phyloP scores from a whole-genome alignment of 1,140 invertebrate genomes.

The Bombus picipes region DNA sequence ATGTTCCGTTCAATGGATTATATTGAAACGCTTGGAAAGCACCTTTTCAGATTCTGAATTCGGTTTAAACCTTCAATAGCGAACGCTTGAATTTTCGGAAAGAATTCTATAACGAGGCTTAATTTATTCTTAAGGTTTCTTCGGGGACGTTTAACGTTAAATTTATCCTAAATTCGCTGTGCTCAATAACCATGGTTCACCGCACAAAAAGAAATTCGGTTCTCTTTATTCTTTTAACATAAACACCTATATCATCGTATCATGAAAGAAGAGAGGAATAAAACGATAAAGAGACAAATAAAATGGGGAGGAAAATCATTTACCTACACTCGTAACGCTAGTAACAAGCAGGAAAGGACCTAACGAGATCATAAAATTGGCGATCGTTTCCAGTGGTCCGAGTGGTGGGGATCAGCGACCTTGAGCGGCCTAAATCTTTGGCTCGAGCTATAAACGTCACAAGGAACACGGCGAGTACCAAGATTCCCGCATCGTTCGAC shows the following conservation, averaged over 20 bases:
- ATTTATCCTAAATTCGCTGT: background rate
- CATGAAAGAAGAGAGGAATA: background rate
- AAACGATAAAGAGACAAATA: background rate
- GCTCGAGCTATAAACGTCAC: background rate
- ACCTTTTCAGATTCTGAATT: background rate
- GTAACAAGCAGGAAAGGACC: background rate
- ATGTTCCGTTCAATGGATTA: background rate
- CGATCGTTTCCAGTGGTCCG: too few species aligned
- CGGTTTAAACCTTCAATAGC: background rate
- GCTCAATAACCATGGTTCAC: background rate
- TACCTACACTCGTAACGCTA: background rate
- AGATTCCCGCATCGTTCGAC: background rate
- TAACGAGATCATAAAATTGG: background rate
- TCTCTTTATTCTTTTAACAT: background rate
- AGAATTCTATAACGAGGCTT: too few species aligned
- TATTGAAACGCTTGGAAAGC: background rate
- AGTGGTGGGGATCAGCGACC: background rate
- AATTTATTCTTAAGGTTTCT: too few species aligned
- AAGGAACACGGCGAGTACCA: background rate
- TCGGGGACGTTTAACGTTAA: background rate
- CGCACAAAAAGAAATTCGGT: background rate
- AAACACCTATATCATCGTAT: too few species aligned
- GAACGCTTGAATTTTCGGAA: background rate
- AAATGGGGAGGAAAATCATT: background rate
- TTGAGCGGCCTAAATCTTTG: conserved; percentile 7